A percentile compares a stretch with the other conserved stretches of the same genome.
Conservation (phyloP, 2,797 vertebrate species). For the Spinibarbus caldwelli region DNA sequence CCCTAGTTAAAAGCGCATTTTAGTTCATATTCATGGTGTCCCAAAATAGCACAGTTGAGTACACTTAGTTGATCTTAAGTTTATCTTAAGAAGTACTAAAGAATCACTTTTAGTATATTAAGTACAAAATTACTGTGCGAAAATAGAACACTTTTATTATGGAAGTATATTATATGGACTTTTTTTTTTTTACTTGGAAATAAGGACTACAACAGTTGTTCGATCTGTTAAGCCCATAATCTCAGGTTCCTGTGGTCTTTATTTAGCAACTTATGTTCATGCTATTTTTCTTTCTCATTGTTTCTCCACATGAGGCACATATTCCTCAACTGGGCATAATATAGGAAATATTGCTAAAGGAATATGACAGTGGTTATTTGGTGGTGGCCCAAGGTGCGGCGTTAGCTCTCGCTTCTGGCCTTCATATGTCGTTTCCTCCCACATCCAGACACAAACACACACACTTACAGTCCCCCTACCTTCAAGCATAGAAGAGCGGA, state of each 20-base stretch:
- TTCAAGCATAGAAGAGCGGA: conserved; percentile 5
- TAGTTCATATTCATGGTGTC: too few relatives aligned
- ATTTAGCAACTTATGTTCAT: neutral
- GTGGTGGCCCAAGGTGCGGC: neutral
- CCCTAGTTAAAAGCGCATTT: too few relatives aligned
- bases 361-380: conserved; percentile 19
- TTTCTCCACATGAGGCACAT: neutral
- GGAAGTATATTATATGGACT: too few relatives aligned
- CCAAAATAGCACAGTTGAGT: too few relatives aligned
- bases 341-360: conserved; percentile 28
- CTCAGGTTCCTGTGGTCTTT: neutral
- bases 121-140: too few relatives aligned
- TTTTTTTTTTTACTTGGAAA: neutral
- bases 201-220: neutral
- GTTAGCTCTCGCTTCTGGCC: conserved; percentile 23
- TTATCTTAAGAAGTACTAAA: too few relatives aligned
- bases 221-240: neutral
- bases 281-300: neutral
- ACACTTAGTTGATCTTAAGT: too few relatives aligned
- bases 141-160: too few relatives aligned
- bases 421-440: conserved; percentile 4
- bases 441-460: neutral
- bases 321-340: neutral
- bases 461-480: conserved; percentile 20
- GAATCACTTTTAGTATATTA: too few relatives aligned